phyloP scores from a whole-genome alignment of 2,888 invertebrate genomes.

The Drosophila putrida region DNA sequence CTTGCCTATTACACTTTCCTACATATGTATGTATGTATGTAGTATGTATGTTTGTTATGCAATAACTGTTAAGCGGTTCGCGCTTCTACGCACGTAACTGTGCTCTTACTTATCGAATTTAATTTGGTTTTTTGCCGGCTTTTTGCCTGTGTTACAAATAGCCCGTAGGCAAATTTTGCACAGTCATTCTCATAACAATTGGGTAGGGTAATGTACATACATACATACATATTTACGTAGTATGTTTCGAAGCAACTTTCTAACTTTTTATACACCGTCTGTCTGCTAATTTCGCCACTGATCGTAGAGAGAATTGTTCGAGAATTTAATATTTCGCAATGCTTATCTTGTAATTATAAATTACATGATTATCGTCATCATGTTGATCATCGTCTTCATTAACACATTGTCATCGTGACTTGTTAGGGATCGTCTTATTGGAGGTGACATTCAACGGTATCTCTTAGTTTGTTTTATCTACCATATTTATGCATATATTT shows the following conservation, averaged over 20 bases:
- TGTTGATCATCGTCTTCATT: slow-evolving; percentile 18
- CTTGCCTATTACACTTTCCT: background rate
- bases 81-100: slow-evolving; percentile 34
- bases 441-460: too few relatives aligned
- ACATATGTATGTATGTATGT: slow-evolving; percentile 1
- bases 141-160: slow-evolving; percentile 12
- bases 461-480: too few relatives aligned
- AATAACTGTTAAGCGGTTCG: slow-evolving; percentile 44
- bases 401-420: slow-evolving; percentile 42
- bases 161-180: slow-evolving; percentile 23
- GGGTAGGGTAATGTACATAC: background rate
- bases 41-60: slow-evolving; percentile 26
- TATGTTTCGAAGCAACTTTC: slow-evolving; percentile 45
- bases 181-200: slow-evolving; percentile 30
- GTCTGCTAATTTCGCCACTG: slow-evolving; percentile 23
- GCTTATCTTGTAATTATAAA: slow-evolving; percentile 12
- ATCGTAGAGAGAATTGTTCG: slow-evolving; percentile 51
- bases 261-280: slow-evolving; percentile 22
- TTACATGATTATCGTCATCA: slow-evolving; percentile 37
- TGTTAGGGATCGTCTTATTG: slow-evolving; percentile 4
- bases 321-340: slow-evolving; percentile 46
- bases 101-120: slow-evolving; percentile 40
- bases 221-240: background rate
- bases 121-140: slow-evolving; percentile 37
- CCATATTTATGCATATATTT: too few relatives aligned